Conservation (phyloP, 2,888 invertebrate species). For the Sclerodermus sp. region DNA sequence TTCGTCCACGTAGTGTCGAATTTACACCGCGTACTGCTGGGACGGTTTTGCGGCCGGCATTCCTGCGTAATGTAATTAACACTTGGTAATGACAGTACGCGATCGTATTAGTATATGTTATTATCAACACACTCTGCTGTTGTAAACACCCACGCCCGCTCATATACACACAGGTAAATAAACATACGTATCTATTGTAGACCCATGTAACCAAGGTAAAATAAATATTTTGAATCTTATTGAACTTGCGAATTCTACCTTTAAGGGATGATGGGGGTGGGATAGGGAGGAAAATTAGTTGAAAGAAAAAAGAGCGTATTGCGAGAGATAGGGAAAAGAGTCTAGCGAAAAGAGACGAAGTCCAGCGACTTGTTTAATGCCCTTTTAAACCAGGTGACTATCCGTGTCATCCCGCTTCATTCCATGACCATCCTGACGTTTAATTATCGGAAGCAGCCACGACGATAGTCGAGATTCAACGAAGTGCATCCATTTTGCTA, state of each 20-base stretch:
- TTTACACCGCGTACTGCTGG: slow-evolving; percentile 8
- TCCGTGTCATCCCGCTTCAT: slow-evolving; percentile 12
- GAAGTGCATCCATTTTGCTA: slow-evolving; percentile 8
- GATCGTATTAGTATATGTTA: slow-evolving; percentile 18
- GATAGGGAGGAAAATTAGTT: no score
- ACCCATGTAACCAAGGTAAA: slow-evolving; percentile 26
- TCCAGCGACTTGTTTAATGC: slow-evolving; percentile 15
- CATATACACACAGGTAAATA: slow-evolving; percentile 12
- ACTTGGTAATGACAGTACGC: slow-evolving; percentile 23
- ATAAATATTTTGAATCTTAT: slow-evolving; percentile 43
- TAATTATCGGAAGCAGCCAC: slow-evolving; percentile 24
- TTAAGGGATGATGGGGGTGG: no score
- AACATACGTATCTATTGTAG: slow-evolving; percentile 6
- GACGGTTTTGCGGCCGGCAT: slow-evolving; percentile 24
- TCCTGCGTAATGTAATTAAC: slow-evolving; percentile 34
- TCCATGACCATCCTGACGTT: slow-evolving; percentile 19
- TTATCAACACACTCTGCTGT: no score
- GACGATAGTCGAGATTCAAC: slow-evolving; percentile 5
- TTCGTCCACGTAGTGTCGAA: slow-evolving; percentile 11
- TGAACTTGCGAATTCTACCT: no score
- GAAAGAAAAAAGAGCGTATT: background rate
- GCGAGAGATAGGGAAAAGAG: background rate
- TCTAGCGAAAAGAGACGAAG: background rate
- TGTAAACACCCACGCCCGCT: no score
- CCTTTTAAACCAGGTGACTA: slow-evolving; percentile 7